Percentiles rank a stretch among this genome's conserved stretches.
Evolutionary conservation across 2,113 vertebrate species (phyloP).

Genomic region (Nyctibius bracteatus): DNA sequence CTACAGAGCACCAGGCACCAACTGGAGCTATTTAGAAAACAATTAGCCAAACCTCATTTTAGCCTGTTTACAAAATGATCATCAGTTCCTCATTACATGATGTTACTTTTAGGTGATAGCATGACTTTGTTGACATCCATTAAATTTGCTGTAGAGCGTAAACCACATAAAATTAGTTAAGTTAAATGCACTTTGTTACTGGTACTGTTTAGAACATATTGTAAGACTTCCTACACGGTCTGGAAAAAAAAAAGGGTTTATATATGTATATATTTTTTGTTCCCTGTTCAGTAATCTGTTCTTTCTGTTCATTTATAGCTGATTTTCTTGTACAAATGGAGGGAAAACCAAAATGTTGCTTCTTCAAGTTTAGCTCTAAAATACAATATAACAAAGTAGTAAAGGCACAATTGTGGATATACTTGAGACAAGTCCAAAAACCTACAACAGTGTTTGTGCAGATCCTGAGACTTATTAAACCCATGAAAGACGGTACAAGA

Average conservation of each 20-base stretch:
- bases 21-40: background rate
- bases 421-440: slow-evolving; percentile 85
- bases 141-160: background rate
- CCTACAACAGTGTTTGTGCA: slow-evolving; percentile 94
- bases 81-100: background rate
- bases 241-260: background rate
- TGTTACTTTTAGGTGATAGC: background rate
- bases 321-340: slow-evolving; percentile 84
- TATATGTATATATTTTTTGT: slow-evolving; percentile 13
- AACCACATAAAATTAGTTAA: background rate
- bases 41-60: background rate
- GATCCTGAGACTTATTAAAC: slow-evolving; percentile 91
- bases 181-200: background rate
- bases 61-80: background rate
- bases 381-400: slow-evolving; percentile 90
- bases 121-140: background rate
- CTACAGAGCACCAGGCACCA: background rate
- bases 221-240: background rate
- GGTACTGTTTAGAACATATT: background rate
- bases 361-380: slow-evolving; percentile 93
- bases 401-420: slow-evolving; percentile 94
- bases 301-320: slow-evolving; percentile 79
- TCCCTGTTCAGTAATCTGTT: slow-evolving; percentile 61
- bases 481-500: slow-evolving; percentile 85
- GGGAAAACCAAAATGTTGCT: slow-evolving; percentile 92